Evolutionary conservation across 2,113 vertebrate genomes (phyloP), one percentile per base, ranked within the genome.

Genomic region (Cyanoramphus novaezelandiae): DNA sequence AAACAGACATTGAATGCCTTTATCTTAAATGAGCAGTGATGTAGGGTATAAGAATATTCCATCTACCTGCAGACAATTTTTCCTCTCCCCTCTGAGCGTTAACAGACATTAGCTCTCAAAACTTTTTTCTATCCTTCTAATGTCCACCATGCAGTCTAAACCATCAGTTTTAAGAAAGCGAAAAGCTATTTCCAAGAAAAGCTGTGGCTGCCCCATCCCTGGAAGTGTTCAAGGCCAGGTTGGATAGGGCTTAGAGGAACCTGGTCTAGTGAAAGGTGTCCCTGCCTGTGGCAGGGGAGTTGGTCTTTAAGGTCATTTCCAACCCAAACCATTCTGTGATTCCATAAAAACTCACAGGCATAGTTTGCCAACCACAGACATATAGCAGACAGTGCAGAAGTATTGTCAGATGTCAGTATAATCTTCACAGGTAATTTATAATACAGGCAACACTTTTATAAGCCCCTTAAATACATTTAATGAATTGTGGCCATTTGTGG

Each of bases 81-180:
- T 77, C 43, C 76, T 67, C 35, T 86, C 60, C 60, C 43, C 37
- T 82, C 68, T 33, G 39, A 75, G 62, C 55, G 27, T 27, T 55
- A 55, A 14, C 68, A 83, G 37, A 28, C 35, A 47, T 18, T 5
- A 64, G 47, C 69, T 82, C 72, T 41, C 75, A 21, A 6, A 27
- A 35, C 14, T 16, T 44, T 37, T 11, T 15, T 10, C 65, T 29
- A 4, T 11, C 44, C 37, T n/a, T 6, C 43, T 31, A 8, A 44
- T 4, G 8, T 31, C 67, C 55, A 11, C 13, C 18, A 35, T 2
- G 33, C 53, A 70, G 50, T 53, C n/a, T 69, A 24, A 60, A 62
- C n/a, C 2, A 0, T 13, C 55, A 31, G 7, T 39, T 70, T 35
- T 8, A 62, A 39, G 68, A 35, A 71, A 14, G 0, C 6, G n/a